Conservation (phyloP, 1,140 invertebrate genomes). For the Caerostris darwini region DNA sequence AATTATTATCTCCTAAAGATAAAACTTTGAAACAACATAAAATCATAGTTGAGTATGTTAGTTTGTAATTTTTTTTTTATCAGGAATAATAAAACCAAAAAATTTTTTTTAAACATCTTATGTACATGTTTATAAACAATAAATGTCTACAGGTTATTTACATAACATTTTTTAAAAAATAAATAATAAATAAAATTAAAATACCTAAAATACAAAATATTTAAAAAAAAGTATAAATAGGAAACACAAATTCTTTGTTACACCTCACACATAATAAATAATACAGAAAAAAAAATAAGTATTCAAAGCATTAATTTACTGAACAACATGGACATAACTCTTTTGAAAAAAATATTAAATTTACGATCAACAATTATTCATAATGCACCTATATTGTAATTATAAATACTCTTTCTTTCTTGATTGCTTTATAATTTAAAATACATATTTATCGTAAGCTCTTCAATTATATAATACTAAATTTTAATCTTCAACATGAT, state of each 20-base stretch:
- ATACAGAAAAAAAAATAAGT: neutral
- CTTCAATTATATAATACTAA: no score
- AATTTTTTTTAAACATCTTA: neutral
- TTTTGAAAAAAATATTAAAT: neutral
- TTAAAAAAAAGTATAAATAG: constrained; percentile 11
- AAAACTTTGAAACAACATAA: neutral
- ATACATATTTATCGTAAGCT: no score
- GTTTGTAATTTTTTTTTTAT: neutral
- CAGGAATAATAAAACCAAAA: constrained; percentile 1
- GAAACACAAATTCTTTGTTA: constrained; percentile 12
- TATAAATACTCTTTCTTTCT: no score
- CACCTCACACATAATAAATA: neutral
- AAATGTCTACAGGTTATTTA: neutral
- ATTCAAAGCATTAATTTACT: neutral
- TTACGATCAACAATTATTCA: neutral
- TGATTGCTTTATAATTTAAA: no score
- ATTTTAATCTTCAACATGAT: no score
- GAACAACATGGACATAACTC: neutral
- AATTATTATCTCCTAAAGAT: neutral
- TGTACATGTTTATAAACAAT: constrained; percentile 2
- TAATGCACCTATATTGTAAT: neutral
- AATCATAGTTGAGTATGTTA: neutral
- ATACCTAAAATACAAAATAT: constrained; percentile 1
- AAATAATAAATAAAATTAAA: constrained; percentile 30
- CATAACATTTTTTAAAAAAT: constrained; percentile 5